Evolutionary conservation across 2,113 vertebrate genomes (phyloP).

Genomic region (Arothron firmamentum): DNA sequence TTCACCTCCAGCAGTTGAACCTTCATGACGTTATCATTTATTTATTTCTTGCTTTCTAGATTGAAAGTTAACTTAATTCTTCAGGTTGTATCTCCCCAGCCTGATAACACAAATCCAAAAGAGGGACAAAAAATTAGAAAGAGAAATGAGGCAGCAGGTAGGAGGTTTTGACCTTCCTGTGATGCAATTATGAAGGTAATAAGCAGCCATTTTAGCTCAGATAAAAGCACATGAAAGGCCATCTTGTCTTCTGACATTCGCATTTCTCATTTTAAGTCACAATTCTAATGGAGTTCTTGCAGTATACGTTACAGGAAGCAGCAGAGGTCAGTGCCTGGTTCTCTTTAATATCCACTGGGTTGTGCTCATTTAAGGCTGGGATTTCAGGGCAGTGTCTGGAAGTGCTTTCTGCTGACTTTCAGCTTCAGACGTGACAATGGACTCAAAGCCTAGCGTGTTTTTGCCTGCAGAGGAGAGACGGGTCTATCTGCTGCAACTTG

Average conservation of each 20-base stretch:
- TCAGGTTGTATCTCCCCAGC: no score
- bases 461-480: background rate
- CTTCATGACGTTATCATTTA: no score
- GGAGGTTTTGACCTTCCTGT: background rate
- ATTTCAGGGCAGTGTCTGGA: slow-evolving; percentile 21
- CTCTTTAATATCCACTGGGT: slow-evolving; percentile 31
- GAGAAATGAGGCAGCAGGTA: background rate
- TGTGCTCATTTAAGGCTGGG: slow-evolving; percentile 11
- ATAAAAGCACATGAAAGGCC: slow-evolving; percentile 12
- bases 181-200: slow-evolving; percentile 4
- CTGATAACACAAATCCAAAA: no score
- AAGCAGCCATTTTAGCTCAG: background rate
- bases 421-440: slow-evolving; percentile 6
- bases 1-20: no score
- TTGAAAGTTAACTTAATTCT: no score
- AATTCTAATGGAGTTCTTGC: slow-evolving; percentile 3
- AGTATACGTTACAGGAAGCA: slow-evolving; percentile 33
- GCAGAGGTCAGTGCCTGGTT: slow-evolving; percentile 24
- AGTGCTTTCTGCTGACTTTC: slow-evolving; percentile 13
- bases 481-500: background rate
- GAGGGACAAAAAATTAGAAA: background rate
- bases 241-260: slow-evolving; percentile 27
- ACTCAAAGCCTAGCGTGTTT: background rate
- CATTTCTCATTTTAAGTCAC: slow-evolving; percentile 2
- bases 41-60: no score